Base-by-base conservation (phyloP, 2,113 vertebrate species). In the Murina feae region DNA sequence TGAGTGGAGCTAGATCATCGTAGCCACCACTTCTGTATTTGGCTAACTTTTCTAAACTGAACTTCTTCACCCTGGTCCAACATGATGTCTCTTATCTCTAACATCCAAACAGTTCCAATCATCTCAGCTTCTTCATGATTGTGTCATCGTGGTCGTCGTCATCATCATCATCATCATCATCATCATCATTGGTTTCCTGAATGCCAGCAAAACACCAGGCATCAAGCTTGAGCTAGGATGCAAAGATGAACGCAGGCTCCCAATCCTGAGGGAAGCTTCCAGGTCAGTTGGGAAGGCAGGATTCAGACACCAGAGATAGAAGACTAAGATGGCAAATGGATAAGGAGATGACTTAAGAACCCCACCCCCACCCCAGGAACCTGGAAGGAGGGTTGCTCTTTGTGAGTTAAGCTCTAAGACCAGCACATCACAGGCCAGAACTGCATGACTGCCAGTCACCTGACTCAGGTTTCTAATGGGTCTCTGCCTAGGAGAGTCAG, bases 1-100 rank as follows among this genome's bases (percentile, higher is more conserved):
- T 30, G 25, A 18, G 30, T 2, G 30, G 51, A 21, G 42, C 69
- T 75, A 65, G 28, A 47, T 35, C 9, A 68, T 65, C 9, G 9
- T 68, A 79, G 47, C 47, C 2, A 11, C 47, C 25, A 51, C 21
- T 72, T 72, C 30, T 35, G 58, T 18, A 4, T 32, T n/a, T 66
- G 63, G 30, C 72, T 44, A 68, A 53, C 25, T 76, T 87, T 76
- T 80, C 71, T 51, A 74, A 69, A 58, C 28, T 25, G 49, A 85
- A 18, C 44, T 84, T 89, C 35, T 68, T 39, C 25, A 39, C 16
- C 20, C 28, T 44, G n/a, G 20, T 90, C 72, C 93, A 82, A 89
- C 55, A 53, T 68, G 10, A 21, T 81, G 35, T 81, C 63, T 96
- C 71, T 95, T 66, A 78, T 95, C 63, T 94, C 76, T 80, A 72